Evolutionary conservation across 2,797 vertebrate genomes (phyloP).

Genomic region (Danionella dracula): DNA sequence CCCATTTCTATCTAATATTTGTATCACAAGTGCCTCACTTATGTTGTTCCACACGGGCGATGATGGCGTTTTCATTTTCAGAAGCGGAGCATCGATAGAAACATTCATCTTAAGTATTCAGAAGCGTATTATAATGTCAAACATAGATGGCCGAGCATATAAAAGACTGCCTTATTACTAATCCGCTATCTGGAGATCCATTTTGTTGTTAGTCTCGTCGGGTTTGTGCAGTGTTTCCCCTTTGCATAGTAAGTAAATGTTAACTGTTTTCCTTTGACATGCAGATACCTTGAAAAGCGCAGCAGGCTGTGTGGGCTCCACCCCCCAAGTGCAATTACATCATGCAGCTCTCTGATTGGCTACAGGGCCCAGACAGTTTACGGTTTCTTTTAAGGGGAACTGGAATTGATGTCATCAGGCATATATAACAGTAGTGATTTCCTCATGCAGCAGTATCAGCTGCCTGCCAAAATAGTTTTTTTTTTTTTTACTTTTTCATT

Average conservation of each 20-base stretch:
- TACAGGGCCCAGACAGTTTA: conserved; percentile 43
- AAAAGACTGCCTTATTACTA: conserved; percentile 49
- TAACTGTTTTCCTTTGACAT: conserved; percentile 64
- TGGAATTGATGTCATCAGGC: conserved; percentile 39
- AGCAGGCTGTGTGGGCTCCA: conserved; percentile 42
- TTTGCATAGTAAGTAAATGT: conserved; percentile 85
- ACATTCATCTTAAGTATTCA: conserved; percentile 43
- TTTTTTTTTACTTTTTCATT: conserved; percentile 1
- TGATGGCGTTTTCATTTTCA: conserved; percentile 39
- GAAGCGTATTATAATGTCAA: conserved; percentile 50
- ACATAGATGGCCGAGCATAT: conserved; percentile 53
- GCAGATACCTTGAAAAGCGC: conserved; percentile 70
- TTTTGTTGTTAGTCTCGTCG: conserved; percentile 44
- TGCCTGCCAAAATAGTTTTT: conserved; percentile 23
- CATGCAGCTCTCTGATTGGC: conserved; percentile 64
- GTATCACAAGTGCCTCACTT: conserved; percentile 27
- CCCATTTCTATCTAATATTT: conserved; percentile 3
- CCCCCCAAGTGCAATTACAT: conserved; percentile 45
- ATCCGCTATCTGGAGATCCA: conserved; percentile 27
- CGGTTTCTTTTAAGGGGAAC: conserved; percentile 39
- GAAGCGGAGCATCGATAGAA: conserved; percentile 37
- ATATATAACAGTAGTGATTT: conserved; percentile 41
- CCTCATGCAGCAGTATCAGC: conserved; percentile 28
- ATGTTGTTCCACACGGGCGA: conserved; percentile 36
- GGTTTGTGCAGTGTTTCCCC: conserved; percentile 73